A percentile compares a stretch with the other conserved stretches of the same genome.
Conservation (phyloP, 1,140 invertebrate species). For the Brevipalpus yothersi region DNA sequence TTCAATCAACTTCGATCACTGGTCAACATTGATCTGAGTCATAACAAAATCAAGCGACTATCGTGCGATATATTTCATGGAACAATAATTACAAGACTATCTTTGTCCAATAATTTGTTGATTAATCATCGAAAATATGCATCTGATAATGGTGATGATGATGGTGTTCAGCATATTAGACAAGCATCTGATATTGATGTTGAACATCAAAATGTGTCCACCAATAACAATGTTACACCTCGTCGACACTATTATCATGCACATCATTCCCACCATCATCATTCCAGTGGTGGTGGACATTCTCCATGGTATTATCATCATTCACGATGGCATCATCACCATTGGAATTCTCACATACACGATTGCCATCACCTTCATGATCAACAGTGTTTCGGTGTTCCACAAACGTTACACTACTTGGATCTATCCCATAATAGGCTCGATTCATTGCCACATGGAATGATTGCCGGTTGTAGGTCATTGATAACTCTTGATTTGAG, state of each 20-base stretch:
- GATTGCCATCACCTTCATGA: neutral
- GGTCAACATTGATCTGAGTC: neutral
- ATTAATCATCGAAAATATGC: too few species aligned
- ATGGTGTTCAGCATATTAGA: too few species aligned
- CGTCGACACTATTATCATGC: neutral
- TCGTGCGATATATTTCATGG: neutral
- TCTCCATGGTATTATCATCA: too few species aligned
- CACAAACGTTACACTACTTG: neutral
- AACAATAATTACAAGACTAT: neutral
- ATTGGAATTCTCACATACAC: neutral
- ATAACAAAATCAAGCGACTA: neutral
- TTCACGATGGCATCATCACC: neutral
- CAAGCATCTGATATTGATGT: too few species aligned
- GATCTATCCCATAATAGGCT: slow-evolving; percentile 4
- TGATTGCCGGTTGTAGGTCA: neutral
- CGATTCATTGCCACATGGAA: neutral
- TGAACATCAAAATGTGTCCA: too few species aligned
- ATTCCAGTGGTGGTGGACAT: neutral
- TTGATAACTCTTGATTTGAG: too few species aligned
- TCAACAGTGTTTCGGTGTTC: slow-evolving; percentile 4
- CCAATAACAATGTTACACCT: too few species aligned
- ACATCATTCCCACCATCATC: neutral
- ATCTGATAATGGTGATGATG: too few species aligned
- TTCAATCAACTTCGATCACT: neutral
- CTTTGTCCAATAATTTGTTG: too few species aligned